Conservation (phyloP, 2,888 invertebrate species). For the Cataglyphis albicans region DNA sequence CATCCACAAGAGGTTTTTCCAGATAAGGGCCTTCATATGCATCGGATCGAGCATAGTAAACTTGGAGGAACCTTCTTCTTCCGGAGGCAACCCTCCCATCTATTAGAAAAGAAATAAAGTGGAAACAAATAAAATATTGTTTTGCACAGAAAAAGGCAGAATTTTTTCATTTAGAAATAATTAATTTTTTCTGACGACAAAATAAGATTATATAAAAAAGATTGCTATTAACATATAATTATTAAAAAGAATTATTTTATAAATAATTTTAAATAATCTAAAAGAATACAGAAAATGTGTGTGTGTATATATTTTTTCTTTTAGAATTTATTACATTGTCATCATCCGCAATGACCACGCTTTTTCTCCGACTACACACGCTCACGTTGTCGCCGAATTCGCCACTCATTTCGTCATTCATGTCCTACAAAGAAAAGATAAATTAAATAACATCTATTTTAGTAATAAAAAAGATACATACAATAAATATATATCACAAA, state of each 20-base stretch:
- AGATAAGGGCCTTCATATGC: slow-evolving; percentile 93
- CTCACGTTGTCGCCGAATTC: slow-evolving; percentile 95
- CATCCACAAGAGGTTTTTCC: slow-evolving; percentile 96
- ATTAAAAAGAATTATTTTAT: background rate
- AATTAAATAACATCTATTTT: background rate
- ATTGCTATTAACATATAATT: slow-evolving; percentile 25
- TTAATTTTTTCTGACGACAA: background rate
- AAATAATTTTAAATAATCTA: background rate
- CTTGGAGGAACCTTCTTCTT: slow-evolving; percentile 87
- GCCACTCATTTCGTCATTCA: slow-evolving; percentile 91
- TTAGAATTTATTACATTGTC: slow-evolving; percentile 71
- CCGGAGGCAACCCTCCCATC: slow-evolving; percentile 90
- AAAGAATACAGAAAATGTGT: background rate
- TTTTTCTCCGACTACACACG: slow-evolving; percentile 90
- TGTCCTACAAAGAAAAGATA: slow-evolving; percentile 72
- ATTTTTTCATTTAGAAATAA: background rate
- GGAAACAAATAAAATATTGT: background rate
- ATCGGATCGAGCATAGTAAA: slow-evolving; percentile 89
- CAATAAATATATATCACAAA: background rate
- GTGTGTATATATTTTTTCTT: background rate
- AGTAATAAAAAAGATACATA: background rate
- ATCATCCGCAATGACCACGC: slow-evolving; percentile 88
- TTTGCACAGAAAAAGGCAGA: background rate
- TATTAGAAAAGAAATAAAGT: slow-evolving; percentile 49
- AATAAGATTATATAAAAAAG: background rate